phyloP scores from a whole-genome alignment of 2,797 vertebrate genomes.

The Mustela erminea region DNA sequence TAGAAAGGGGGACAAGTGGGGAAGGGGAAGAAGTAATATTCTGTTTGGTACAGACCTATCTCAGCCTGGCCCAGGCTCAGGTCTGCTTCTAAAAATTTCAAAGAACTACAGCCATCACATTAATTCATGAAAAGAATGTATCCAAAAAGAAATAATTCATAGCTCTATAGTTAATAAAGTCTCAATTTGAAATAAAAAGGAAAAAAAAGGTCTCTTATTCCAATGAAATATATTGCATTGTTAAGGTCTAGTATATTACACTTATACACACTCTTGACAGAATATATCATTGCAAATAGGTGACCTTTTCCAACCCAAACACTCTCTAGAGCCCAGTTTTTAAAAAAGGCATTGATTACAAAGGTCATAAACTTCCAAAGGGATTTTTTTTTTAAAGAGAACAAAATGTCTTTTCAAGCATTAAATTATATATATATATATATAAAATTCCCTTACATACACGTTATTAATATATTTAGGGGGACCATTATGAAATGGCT shows the following conservation, averaged over 20 bases:
- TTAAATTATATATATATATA: neutral
- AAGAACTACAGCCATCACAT: neutral
- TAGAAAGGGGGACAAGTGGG: rapidly evolving
- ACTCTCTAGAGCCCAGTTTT: slow-evolving; percentile 65
- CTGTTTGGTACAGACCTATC: neutral
- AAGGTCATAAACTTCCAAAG: slow-evolving; percentile 73
- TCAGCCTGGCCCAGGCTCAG: neutral
- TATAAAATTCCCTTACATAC: neutral
- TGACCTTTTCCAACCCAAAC: slow-evolving; percentile 73
- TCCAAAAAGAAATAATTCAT: slow-evolving; percentile 8
- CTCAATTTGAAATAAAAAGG: slow-evolving; percentile 56
- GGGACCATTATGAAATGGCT: neutral
- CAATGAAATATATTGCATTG: slow-evolving; percentile 57
- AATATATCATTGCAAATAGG: slow-evolving; percentile 63
- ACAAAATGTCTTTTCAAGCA: slow-evolving; percentile 68
- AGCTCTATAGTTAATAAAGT: slow-evolving; percentile 38
- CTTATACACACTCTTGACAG: slow-evolving; percentile 73
- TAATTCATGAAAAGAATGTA: neutral
- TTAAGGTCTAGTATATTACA: slow-evolving; percentile 68
- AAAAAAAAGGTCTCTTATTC: slow-evolving; percentile 2
- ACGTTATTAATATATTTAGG: slow-evolving; percentile 63
- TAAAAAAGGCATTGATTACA: slow-evolving; percentile 70
- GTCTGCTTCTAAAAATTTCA: neutral
- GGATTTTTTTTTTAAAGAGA: slow-evolving; percentile 66
- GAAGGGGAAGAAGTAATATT: neutral